Conservation (phyloP, 92 coral and sea anemone species). For the Heliopora coerulea region DNA sequence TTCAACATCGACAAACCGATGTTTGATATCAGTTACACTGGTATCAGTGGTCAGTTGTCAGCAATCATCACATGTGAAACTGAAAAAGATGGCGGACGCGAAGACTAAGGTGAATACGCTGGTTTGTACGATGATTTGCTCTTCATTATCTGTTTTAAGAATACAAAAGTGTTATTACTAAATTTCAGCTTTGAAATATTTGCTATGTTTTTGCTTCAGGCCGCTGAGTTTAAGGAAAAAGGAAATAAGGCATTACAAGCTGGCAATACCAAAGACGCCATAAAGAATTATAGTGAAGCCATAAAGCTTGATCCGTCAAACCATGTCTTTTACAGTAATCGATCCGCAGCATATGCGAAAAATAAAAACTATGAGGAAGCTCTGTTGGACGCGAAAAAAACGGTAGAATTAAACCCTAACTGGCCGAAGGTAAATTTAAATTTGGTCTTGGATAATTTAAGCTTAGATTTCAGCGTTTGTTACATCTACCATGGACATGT, state of each 20-base stretch:
- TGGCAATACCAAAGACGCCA: constrained; percentile 75
- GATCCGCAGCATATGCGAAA: constrained; percentile 95
- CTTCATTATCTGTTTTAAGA: background rate
- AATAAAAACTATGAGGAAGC: constrained; percentile 80
- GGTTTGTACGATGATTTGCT: background rate
- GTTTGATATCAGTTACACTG: too few relatives aligned
- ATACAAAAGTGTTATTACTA: too few relatives aligned
- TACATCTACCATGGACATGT: too few relatives aligned
- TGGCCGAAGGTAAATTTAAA: constrained; percentile 84
- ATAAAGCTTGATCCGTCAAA: constrained; percentile 76
- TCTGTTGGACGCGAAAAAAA: constrained; percentile 79
- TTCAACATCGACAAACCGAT: too few relatives aligned
- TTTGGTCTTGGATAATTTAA: too few relatives aligned
- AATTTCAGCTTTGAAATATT: too few relatives aligned
- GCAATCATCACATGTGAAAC: background rate
- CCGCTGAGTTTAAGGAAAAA: constrained; percentile 70
- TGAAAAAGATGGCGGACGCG: constrained; percentile 1
- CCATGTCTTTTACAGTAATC: constrained; percentile 93
- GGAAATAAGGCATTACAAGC: constrained; percentile 76
- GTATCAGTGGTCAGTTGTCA: too few relatives aligned
- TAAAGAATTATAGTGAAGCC: constrained; percentile 84
- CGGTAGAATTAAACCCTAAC: constrained; percentile 85
- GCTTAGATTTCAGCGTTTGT: too few relatives aligned
- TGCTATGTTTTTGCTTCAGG: constrained; percentile 50
- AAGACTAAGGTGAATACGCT: background rate